Base-by-base conservation (phyloP, 2,797 vertebrate species). In the Cyclopterus lumpus region DNA sequence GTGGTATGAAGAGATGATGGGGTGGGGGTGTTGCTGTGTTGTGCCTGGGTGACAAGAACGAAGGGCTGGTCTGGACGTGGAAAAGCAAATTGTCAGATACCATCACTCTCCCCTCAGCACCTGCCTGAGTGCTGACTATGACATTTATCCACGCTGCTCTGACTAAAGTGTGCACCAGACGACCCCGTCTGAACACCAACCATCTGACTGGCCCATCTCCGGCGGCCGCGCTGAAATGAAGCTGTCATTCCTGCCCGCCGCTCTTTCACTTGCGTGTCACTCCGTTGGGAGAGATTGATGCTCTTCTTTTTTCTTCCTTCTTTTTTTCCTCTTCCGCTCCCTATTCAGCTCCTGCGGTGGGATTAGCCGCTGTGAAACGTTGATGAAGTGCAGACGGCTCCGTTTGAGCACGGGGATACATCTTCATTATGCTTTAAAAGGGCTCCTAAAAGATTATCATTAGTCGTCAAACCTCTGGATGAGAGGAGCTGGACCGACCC, bases 31-130 rank as follows among this genome's bases (percentile, higher is more conserved):
- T 40, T 42, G 14, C 4, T 40, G 38, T n/a, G 10, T 69, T 2
- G 36, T 38, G 63, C 61, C 69, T 53, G 24, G 68, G 70, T 51
- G 70, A 60, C 55, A 63, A 71, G 78, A 59, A 53, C 4, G 1
- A 63, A 59, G 61, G 84, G 44, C 53, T 61, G 62, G 73, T 30
- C 34, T 73, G 54, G 75, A 80, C 69, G 66, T 76, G 87, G 86
- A 91, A 88, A 91, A 89, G 81, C 88, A 86, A 79, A 86, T 72
- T 93, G 90, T 92, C 91, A 92, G 91, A 93, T 91, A 84, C 81
- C 87, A 93, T 93, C 88, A 83, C 74, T 86, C 82, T 82, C 73
- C 80, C 86, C 86, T 90, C 77, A 86, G 84, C 81, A 86, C 85
- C 86, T 90, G 84, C 82, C 81, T 71, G 71, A 74, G 71, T 34